Conservation (phyloP, 2,113 vertebrate genomes). For the Peromyscus californicus region DNA sequence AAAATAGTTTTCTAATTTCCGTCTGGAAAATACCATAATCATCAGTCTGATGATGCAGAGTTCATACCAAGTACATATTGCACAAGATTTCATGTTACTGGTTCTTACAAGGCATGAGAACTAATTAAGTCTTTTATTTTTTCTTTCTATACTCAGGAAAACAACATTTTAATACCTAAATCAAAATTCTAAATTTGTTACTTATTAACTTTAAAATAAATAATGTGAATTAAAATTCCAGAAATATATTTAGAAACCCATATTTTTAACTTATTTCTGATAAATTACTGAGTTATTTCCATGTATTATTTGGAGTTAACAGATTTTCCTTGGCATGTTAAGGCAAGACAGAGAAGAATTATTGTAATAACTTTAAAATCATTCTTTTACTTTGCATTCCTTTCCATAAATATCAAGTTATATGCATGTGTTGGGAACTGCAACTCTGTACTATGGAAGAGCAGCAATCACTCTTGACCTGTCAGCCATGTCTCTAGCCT, state of each 20-base stretch:
- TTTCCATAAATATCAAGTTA: neutral
- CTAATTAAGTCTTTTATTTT: neutral
- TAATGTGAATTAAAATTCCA: neutral
- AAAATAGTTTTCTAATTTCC: neutral
- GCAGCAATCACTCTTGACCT: neutral
- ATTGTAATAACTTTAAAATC: neutral
- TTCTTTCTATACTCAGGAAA: neutral
- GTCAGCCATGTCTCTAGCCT: accelerated
- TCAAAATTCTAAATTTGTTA: neutral
- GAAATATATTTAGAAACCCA: neutral
- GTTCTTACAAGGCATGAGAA: neutral
- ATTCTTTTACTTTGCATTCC: neutral
- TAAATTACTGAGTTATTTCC: neutral
- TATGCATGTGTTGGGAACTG: neutral
- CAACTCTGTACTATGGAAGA: neutral
- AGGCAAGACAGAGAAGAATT: neutral
- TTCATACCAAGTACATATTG: neutral
- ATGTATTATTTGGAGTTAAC: neutral
- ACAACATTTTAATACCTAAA: neutral
- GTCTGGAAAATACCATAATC: neutral
- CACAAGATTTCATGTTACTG: neutral
- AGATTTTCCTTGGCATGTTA: neutral
- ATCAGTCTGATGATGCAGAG: neutral
- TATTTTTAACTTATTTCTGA: neutral
- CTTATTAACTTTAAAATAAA: neutral